These are phyloP conservation scores for Lypha dubia DNA, from an alignment of 2,888 invertebrate genomes.

Conservation along the genomic window DNA sequence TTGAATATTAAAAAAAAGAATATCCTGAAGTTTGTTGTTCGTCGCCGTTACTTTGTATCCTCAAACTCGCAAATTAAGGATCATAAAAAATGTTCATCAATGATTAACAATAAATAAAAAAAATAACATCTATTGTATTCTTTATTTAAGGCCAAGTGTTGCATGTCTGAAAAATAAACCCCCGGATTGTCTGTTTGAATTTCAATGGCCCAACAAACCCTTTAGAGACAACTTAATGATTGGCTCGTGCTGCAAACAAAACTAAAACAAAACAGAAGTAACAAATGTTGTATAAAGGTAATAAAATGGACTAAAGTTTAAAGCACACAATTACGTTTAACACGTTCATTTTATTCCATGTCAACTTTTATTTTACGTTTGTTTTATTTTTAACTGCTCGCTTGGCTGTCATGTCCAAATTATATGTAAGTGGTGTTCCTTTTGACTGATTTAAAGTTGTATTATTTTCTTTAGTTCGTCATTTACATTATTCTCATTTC, in stretches of 20 bases:
- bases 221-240: conserved; percentile 28
- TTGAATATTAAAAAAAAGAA: too few relatives aligned
- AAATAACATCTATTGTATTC: neutral
- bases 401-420: conserved; percentile 9
- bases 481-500: conserved; percentile 16
- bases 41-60: too few relatives aligned
- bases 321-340: conserved; percentile 26
- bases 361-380: conserved; percentile 4
- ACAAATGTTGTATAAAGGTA: conserved; percentile 10
- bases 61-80: neutral
- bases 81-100: neutral
- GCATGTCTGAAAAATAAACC: neutral
- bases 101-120: neutral
- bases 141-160: neutral
- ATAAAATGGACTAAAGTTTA: neutral
- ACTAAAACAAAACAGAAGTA: neutral
- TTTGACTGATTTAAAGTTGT: conserved; percentile 29
- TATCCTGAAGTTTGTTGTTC: neutral
- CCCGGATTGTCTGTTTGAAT: neutral
- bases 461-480: conserved; percentile 13
- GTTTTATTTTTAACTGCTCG: neutral
- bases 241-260: conserved; percentile 18
- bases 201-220: neutral
- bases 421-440: neutral
- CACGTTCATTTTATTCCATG: conserved; percentile 32